Percentiles rank a stretch among this genome's conserved stretches.
These are phyloP conservation scores for Drosophila tropicalis DNA, from an alignment of 1,140 invertebrate genomes.

Conservation along the genomic window DNA sequence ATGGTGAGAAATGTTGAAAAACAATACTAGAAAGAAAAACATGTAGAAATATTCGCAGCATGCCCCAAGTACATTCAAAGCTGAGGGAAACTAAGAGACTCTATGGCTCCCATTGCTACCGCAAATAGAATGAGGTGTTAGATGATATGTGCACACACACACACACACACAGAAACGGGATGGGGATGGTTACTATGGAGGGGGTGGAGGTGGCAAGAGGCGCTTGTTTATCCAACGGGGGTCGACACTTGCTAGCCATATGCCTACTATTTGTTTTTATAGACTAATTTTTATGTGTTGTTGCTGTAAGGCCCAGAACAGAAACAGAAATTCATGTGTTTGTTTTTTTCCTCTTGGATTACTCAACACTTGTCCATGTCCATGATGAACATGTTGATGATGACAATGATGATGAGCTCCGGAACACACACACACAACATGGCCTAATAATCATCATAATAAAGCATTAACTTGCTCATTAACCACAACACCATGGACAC, in stretches of 20 bases:
- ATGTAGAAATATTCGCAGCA: conserved; percentile 76
- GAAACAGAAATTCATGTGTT: conserved; percentile 51
- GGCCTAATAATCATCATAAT: conserved; percentile 77
- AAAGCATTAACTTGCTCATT: conserved; percentile 78
- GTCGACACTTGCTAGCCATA: conserved; percentile 66
- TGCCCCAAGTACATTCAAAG: conserved; percentile 14
- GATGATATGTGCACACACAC: conserved; percentile 2
- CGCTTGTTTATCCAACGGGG: conserved; percentile 76
- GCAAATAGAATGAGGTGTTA: conserved; percentile 17
- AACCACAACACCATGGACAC: conserved; percentile 38
- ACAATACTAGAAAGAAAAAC: conserved; percentile 40
- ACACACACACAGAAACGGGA: neutral
- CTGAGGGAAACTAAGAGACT: conserved; percentile 14
- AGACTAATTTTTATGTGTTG: conserved; percentile 73
- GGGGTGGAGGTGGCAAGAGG: neutral
- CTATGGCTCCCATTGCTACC: conserved; percentile 28
- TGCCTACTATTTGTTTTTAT: conserved; percentile 75
- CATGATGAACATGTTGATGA: conserved; percentile 13
- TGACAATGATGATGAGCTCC: conserved; percentile 9
- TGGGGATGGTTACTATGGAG: conserved; percentile 39
- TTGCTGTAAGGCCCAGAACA: conserved; percentile 41
- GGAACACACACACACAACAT: conserved; percentile 26
- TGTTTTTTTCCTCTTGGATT: conserved; percentile 67
- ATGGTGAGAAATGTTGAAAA: conserved; percentile 51
- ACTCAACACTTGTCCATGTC: conserved; percentile 66